phyloP scores from a whole-genome alignment of 2,888 invertebrate species.

The Stenotaenia linearis region DNA sequence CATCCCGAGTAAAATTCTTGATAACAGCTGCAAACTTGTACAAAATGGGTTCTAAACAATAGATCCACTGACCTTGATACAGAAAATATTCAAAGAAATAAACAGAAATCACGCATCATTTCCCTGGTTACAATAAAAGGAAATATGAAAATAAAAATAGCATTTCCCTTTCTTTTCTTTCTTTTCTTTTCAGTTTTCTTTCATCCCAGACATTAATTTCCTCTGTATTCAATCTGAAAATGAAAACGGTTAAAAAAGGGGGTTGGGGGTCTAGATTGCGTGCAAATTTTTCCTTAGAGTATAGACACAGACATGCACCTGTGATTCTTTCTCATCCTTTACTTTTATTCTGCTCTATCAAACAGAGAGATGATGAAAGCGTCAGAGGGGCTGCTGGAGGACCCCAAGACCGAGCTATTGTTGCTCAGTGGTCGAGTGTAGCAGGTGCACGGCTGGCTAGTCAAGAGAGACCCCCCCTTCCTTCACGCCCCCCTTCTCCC shows the following conservation, averaged over 20 bases:
- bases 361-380: slow-evolving; percentile 12
- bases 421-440: slow-evolving; percentile 26
- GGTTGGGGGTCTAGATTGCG: not conserved
- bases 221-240: not conserved
- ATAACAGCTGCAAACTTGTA: slow-evolving; percentile 7
- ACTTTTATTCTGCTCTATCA: slow-evolving; percentile 21
- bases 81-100: not conserved
- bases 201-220: not conserved
- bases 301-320: slow-evolving; percentile 3
- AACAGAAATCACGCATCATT: not conserved
- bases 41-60: not conserved
- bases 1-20: not conserved
- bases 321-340: slow-evolving; percentile 20
- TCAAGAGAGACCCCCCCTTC: not conserved
- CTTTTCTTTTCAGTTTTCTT: not conserved
- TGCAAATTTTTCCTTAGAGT: slow-evolving; percentile 7
- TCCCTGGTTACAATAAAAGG: not conserved
- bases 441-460: slow-evolving; percentile 24
- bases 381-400: not conserved
- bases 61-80: not conserved
- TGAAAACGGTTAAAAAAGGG: not conserved
- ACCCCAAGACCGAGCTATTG: slow-evolving; percentile 5
- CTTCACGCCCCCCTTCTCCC: slow-evolving; percentile 1
- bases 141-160: not conserved
- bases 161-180: not conserved